Base-by-base conservation (phyloP, 1,140 invertebrate species). In the Parapsyche elsis region DNA sequence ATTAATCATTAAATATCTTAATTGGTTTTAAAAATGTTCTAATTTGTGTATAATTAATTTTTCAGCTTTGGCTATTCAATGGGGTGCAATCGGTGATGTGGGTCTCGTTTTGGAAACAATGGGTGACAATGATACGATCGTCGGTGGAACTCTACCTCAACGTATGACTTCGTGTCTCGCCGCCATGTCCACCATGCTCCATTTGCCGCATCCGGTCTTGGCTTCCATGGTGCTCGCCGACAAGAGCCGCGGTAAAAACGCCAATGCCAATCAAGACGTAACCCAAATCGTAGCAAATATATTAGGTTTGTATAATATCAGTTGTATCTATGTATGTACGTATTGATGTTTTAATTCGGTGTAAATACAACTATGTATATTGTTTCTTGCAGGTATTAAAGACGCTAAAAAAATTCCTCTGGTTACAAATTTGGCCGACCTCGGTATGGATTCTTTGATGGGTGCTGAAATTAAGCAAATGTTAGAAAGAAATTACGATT, bases 401-500 rank as follows among this genome's bases (percentile, higher is more conserved):
- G 95, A 99, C 84, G 85, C 92, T 0, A 93, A 91, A 76, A 93
- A 92, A 67, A 89, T 98, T 1, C 93, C 94, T 71, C 88, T 91
- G 38, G 91, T 92, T 5, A 91, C 93, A 0, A 95, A 92, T 21
- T 88, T 99, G 5, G 95, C 95, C 12, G 98, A 99, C 86, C 90
- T 99, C 7, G 98, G 98, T 67, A 96, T 99, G 92, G 98, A 99
- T 85, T 99, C 97, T 0, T 88, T 99, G 45, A 99, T 99, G 98
- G 97, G 96, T 76, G 96, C 98, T 0, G 98, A 99, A 90, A 97
- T 99, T 80, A 99, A 99, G 88, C 97, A 99, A 86, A 97, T 95
- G 0, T 88, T 99, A 9, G 97, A 99, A 86, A 91, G 97, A 75
- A 96, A 96, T 83, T 98, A 95, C 87, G 96, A 98, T 87, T 86